phyloP scores from a whole-genome alignment of 2,113 vertebrate species.

The Halcyon malimbica region DNA sequence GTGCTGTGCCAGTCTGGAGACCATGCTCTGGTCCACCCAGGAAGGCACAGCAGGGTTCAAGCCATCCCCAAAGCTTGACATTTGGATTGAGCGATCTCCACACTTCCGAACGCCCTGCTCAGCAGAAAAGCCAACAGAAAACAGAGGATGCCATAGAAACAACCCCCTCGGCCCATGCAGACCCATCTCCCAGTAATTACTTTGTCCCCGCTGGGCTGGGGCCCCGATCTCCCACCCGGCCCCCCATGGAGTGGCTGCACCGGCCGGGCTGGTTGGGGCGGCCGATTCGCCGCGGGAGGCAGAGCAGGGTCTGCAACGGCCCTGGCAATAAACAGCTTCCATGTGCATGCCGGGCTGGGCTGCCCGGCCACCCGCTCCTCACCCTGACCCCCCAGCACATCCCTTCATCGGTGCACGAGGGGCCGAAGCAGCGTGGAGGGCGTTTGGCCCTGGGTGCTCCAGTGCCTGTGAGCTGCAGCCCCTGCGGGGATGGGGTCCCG shows the following conservation, averaged over 20 bases:
- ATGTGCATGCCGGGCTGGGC: not conserved
- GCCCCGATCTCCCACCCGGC: not conserved
- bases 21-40: rapidly evolving
- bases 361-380: not conserved
- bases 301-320: not conserved
- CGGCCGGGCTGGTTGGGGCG: not conserved
- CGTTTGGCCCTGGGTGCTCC: rapidly evolving
- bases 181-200: not conserved
- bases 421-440: rapidly evolving
- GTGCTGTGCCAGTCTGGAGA: not conserved
- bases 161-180: not conserved
- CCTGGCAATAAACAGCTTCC: constrained; percentile 33
- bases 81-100: rapidly evolving
- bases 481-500: not conserved
- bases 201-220: not conserved
- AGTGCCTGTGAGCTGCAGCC: not conserved
- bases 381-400: not conserved
- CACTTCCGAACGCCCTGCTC: not conserved
- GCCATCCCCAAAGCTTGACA: not conserved
- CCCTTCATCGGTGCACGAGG: not conserved
- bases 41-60: not conserved
- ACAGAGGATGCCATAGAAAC: not conserved
- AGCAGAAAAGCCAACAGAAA: not conserved
- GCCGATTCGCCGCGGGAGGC: not conserved
- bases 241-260: not conserved